Base-by-base conservation (phyloP, 2,113 vertebrate species). In the Irena cyanogastra region DNA sequence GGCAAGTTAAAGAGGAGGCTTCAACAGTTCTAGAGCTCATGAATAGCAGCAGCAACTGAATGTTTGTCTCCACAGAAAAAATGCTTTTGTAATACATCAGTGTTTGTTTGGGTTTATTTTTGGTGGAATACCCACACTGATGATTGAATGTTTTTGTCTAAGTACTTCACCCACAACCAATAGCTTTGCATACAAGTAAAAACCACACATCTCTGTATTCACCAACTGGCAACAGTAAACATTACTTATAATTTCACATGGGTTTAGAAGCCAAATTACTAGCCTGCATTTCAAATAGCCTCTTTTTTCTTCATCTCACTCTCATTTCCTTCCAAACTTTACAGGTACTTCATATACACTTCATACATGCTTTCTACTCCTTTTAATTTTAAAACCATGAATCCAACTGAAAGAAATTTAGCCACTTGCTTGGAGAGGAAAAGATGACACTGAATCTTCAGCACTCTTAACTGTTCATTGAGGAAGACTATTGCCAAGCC, bases 21-120 rank as follows among this genome's bases (percentile, higher is more conserved):
- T 74, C 17, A 87, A 72, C 30, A 66, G 47, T 88, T 90, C 68
- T 74, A 24, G 19, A 76, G 42, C 54, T 93, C 49, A 84, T 1
- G 3, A 83, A 66, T 13, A 88, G 42, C 57, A 83, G 28, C 41
- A 88, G 75, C 59, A 79, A 69, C 47, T 16, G 19, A 69, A 87
- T 35, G 50, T 64, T 71, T 89, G 37, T 63, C 41, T 91, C 80
- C 1, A 3, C 26, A 88, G 76, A 53, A 87, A 64, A 77, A 86
- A 68, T 75, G 56, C 60, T 96, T 94, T 92, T 75, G 16, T 86
- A 91, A 81, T 83, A 87, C 0, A 2, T 85, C 75, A 77, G 12
- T 81, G 76, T 90, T 91, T 95, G 84, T 95, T 95, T 95, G 83
- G 83, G 64, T 90, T 97, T 93, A 94, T 95, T 94, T 95, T 89